Percentiles rank a stretch among this genome's conserved stretches.
Evolutionary conservation across 1,140 invertebrate genomes (phyloP).

Genomic region (Aphaenogaster ashmeadi): DNA sequence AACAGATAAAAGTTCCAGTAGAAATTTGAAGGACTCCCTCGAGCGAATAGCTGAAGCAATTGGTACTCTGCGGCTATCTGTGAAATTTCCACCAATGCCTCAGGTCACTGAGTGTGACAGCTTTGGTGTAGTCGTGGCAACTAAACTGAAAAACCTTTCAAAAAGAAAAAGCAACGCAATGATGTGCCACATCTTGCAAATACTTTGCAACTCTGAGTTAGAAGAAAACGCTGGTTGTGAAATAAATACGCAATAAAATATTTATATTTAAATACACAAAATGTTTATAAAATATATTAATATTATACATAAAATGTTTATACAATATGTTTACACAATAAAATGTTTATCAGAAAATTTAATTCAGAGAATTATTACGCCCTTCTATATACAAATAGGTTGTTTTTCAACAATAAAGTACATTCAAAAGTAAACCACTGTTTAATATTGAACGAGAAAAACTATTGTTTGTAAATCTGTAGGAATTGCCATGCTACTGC

Average conservation of each 20-base stretch:
- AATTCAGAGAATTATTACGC: not conserved
- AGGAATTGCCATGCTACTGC: not conserved
- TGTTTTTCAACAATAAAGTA: not conserved
- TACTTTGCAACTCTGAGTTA: not conserved
- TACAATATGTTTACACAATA: not conserved
- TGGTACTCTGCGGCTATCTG: not conserved
- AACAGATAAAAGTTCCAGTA: not conserved
- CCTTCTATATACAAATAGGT: not conserved
- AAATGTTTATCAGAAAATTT: not conserved
- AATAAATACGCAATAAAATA: not conserved
- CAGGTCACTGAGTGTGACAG: not conserved
- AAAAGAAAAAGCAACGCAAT: not conserved
- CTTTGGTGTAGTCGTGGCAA: not conserved
- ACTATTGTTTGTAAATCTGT: not conserved
- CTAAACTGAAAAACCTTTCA: not conserved
- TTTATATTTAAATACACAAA: conserved; percentile 2
- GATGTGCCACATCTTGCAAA: not conserved
- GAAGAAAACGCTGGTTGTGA: not conserved
- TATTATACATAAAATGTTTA: not conserved
- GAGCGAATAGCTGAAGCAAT: not conserved
- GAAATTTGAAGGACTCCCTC: not conserved
- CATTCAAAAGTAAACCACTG: not conserved
- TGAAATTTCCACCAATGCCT: not conserved
- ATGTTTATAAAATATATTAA: not conserved
- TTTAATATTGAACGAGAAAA: not conserved